Percentiles rank a stretch among this genome's conserved stretches.
These are phyloP conservation scores for Boleophthalmus pectinirostris DNA, from an alignment of 2,113 vertebrate species.

Conservation along the genomic window DNA sequence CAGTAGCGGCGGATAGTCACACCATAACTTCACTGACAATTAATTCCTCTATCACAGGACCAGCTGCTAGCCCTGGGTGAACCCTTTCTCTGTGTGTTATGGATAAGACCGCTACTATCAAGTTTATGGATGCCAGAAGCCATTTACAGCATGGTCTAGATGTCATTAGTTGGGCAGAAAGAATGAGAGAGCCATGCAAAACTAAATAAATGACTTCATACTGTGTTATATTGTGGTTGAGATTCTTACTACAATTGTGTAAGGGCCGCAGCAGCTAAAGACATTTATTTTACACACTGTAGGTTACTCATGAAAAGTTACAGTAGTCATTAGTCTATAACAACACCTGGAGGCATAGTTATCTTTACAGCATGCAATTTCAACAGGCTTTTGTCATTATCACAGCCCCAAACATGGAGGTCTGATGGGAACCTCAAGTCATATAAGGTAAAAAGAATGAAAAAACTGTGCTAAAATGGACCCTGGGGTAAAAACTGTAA, in stretches of 20 bases:
- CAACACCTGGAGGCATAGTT: slow-evolving; percentile 67
- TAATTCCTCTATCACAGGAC: slow-evolving; percentile 71
- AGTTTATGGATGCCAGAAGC: slow-evolving; percentile 65
- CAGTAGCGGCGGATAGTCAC: slow-evolving; percentile 53
- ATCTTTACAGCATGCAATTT: slow-evolving; percentile 66
- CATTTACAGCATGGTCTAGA: slow-evolving; percentile 57
- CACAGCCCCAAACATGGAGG: slow-evolving; percentile 35
- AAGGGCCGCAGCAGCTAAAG: slow-evolving; percentile 47
- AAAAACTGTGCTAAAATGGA: slow-evolving; percentile 27
- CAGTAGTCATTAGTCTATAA: slow-evolving; percentile 68
- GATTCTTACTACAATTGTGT: slow-evolving; percentile 24
- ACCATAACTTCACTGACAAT: slow-evolving; percentile 66
- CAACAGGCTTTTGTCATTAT: slow-evolving; percentile 42
- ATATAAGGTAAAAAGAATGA: slow-evolving; percentile 15
- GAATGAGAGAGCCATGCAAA: slow-evolving; percentile 30
- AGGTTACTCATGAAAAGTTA: slow-evolving; percentile 54
- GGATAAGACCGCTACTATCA: slow-evolving; percentile 57
- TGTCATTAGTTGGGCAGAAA: slow-evolving; percentile 57
- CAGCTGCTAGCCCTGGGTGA: slow-evolving; percentile 63
- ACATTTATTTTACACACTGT: slow-evolving; percentile 52
- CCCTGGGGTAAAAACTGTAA: slow-evolving; percentile 34
- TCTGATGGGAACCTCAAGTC: slow-evolving; percentile 30
- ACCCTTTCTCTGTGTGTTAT: slow-evolving; percentile 56
- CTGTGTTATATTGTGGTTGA: not conserved
- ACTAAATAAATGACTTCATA: slow-evolving; percentile 26